These are phyloP conservation scores for Parasteatoda lunata DNA, from an alignment of 2,888 invertebrate species.

Conservation along the genomic window DNA sequence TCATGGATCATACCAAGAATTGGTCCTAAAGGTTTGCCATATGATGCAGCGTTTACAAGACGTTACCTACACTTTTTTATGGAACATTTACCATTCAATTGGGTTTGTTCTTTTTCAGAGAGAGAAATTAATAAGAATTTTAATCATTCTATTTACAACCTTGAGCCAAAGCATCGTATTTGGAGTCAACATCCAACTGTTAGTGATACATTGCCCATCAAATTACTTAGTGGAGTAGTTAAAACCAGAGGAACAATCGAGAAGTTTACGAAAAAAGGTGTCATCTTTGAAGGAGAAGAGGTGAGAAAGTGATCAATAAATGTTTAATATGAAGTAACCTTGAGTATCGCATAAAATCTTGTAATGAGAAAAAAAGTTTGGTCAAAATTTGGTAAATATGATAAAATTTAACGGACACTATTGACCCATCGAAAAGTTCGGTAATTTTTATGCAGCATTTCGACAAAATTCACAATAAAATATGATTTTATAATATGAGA, in stretches of 20 bases:
- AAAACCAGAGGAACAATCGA: constrained; percentile 72
- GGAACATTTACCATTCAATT: constrained; percentile 66
- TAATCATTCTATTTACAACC: constrained; percentile 74
- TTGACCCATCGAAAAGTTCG: too few relatives aligned
- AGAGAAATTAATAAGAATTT: constrained; percentile 72
- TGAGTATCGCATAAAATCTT: too few relatives aligned
- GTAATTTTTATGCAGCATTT: too few relatives aligned
- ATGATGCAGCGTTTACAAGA: constrained; percentile 71
- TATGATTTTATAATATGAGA: too few relatives aligned
- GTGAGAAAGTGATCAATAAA: neutral
- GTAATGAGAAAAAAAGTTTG: too few relatives aligned
- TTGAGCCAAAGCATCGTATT: constrained; percentile 74
- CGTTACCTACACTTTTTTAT: constrained; percentile 63
- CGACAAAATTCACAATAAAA: too few relatives aligned
- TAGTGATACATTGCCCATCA: constrained; percentile 75
- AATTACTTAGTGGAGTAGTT: constrained; percentile 74
- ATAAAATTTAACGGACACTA: too few relatives aligned
- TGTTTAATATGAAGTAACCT: too few relatives aligned
- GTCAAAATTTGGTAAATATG: too few relatives aligned
- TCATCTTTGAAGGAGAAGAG: constrained; percentile 64
- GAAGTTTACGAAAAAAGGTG: constrained; percentile 68
- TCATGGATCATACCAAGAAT: constrained; percentile 76
- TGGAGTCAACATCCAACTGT: constrained; percentile 72
- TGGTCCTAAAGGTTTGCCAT: constrained; percentile 75
- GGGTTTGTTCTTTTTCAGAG: constrained; percentile 58